These are phyloP conservation scores for Gibbula magus DNA, from an alignment of 2,888 invertebrate genomes.

Conservation along the genomic window DNA sequence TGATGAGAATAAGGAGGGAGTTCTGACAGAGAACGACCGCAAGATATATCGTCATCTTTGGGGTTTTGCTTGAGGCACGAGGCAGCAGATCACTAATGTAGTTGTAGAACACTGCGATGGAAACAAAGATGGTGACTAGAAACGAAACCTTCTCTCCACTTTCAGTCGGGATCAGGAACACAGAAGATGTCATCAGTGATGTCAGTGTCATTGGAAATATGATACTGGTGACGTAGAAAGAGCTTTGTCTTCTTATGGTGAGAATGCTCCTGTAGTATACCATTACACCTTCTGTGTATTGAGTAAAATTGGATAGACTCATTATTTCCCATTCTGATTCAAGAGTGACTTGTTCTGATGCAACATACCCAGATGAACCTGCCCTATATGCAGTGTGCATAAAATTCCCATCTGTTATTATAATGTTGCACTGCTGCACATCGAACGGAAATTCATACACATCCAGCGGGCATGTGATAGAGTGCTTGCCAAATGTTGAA, in stretches of 20 bases:
- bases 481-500: too few relatives aligned
- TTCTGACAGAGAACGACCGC: neutral
- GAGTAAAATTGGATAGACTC: too few relatives aligned
- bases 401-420: too few relatives aligned
- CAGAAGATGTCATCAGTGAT: neutral
- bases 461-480: too few relatives aligned
- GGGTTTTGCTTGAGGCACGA: neutral
- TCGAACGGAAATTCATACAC: too few relatives aligned
- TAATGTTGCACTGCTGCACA: too few relatives aligned
- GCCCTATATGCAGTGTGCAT: too few relatives aligned
- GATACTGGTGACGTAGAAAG: neutral
- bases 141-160: constrained; percentile 18
- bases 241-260: neutral
- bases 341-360: too few relatives aligned
- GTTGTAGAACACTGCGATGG: constrained; percentile 21
- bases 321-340: too few relatives aligned
- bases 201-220: constrained; percentile 10
- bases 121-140: constrained; percentile 24
- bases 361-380: too few relatives aligned
- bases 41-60: neutral
- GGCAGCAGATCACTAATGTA: constrained; percentile 27
- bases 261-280: too few relatives aligned
- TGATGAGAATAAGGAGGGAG: neutral
- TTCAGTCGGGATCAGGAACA: neutral
- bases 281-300: too few relatives aligned